Percentiles rank a stretch among this genome's conserved stretches.
Evolutionary conservation across 2,888 invertebrate genomes (phyloP).

Genomic region (Trachelus troglodyta): DNA sequence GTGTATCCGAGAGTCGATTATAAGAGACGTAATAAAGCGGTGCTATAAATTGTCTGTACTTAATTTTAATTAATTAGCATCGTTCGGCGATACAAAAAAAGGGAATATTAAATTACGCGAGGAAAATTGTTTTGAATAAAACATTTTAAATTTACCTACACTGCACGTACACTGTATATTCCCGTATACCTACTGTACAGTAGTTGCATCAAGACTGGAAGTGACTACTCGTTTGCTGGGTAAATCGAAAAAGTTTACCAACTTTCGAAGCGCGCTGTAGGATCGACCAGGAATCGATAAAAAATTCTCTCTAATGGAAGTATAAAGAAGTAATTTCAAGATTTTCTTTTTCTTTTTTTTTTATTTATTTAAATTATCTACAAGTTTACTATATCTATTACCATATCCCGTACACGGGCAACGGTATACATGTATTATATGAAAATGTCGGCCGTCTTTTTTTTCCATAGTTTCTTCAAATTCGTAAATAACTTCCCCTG

Average conservation of each 20-base stretch:
- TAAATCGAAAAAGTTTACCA: background rate
- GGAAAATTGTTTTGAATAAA: too few species aligned
- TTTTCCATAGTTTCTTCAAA: background rate
- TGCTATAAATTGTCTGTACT: background rate
- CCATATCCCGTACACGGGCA: background rate
- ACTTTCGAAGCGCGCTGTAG: background rate
- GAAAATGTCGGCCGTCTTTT: too few species aligned
- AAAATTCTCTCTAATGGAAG: background rate
- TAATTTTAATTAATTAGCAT: background rate
- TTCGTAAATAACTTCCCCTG: background rate
- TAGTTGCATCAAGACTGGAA: background rate
- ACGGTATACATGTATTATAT: background rate
- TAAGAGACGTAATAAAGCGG: background rate
- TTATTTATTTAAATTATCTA: background rate
- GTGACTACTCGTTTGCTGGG: background rate
- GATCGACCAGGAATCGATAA: background rate
- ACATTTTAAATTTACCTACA: too few species aligned
- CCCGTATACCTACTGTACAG: background rate
- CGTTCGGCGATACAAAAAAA: too few species aligned
- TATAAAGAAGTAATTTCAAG: background rate
- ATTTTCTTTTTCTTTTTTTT: background rate
- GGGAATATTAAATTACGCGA: too few species aligned
- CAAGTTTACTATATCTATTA: background rate
- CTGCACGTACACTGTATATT: too few species aligned
- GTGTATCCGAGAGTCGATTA: background rate